A percentile compares a stretch with the other conserved stretches of the same genome.
Conservation (phyloP, 2,797 vertebrate genomes). For the Arnoldichthys spilopterus region DNA sequence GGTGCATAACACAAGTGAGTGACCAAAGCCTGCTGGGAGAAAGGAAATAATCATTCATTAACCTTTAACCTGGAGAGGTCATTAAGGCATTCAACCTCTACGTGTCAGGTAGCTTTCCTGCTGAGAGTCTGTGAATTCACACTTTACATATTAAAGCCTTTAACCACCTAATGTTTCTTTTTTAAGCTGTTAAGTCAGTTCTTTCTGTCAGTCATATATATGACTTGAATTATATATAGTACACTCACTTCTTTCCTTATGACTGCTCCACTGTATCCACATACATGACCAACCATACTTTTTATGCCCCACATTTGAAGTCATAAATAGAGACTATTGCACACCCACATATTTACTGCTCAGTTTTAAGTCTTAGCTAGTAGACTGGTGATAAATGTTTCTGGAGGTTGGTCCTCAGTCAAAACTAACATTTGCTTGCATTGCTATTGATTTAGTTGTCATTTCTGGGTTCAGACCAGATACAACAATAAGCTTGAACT, state of each 20-base stretch:
- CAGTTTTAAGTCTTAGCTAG: conserved; percentile 19
- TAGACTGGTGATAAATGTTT: conserved; percentile 37
- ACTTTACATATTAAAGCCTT: neutral
- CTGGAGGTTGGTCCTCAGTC: conserved; percentile 43
- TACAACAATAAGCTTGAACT: conserved; percentile 61
- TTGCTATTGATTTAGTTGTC: conserved; percentile 69
- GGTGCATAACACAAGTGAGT: conserved; percentile 68
- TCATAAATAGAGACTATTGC: neutral
- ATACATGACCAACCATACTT: neutral
- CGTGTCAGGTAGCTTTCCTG: conserved; percentile 23
- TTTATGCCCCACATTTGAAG: neutral
- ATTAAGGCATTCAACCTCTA: conserved; percentile 67
- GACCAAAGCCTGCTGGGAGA: conserved; percentile 72
- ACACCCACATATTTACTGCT: conserved; percentile 18
- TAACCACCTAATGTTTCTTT: neutral
- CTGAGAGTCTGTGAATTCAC: conserved; percentile 1
- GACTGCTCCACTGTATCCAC: too few relatives aligned
- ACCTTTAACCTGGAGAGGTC: conserved; percentile 75
- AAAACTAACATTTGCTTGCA: conserved; percentile 45
- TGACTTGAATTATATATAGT: too few relatives aligned
- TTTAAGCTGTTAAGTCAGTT: neutral
- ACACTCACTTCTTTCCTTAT: too few relatives aligned
- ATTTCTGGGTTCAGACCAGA: conserved; percentile 53
- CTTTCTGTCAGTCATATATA: too few relatives aligned
- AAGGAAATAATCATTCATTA: conserved; percentile 81